A percentile compares a stretch with the other conserved stretches of the same genome.
phyloP scores from a whole-genome alignment of 2,113 vertebrate species.

The Gorsachius goisagi region DNA sequence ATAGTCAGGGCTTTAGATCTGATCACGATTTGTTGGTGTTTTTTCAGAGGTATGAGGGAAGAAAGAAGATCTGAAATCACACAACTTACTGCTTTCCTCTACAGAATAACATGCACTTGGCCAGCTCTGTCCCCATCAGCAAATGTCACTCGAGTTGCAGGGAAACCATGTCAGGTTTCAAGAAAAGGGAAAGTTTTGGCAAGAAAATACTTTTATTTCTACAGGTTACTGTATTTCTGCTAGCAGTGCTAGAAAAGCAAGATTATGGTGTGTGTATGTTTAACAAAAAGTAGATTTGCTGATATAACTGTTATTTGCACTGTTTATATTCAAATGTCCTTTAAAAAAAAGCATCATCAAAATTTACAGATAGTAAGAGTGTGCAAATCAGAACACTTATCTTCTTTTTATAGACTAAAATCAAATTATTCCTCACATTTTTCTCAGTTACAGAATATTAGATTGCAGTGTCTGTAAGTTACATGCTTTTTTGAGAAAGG shows the following conservation, averaged over 20 bases:
- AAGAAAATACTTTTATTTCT: neutral
- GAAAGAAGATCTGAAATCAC: neutral
- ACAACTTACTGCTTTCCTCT: neutral
- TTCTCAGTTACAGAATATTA: slow-evolving; percentile 72
- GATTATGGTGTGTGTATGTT: neutral
- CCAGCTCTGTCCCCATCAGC: neutral
- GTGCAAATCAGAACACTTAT: slow-evolving; percentile 70
- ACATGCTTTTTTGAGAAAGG: slow-evolving; percentile 56
- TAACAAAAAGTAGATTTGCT: slow-evolving; percentile 64
- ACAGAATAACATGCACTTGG: neutral
- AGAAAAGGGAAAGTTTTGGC: neutral
- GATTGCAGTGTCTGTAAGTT: slow-evolving; percentile 45
- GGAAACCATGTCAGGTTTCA: neutral
- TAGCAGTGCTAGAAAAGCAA: slow-evolving; percentile 18
- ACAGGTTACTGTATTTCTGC: neutral
- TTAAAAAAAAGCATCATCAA: slow-evolving; percentile 55
- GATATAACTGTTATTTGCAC: slow-evolving; percentile 71
- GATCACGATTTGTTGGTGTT: neutral
- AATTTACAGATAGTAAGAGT: slow-evolving; percentile 56
- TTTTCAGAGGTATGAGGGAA: neutral
- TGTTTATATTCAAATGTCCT: slow-evolving; percentile 76
- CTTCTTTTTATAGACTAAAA: slow-evolving; percentile 73
- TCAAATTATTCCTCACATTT: slow-evolving; percentile 69
- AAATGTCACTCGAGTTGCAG: neutral
- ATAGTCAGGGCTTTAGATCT: neutral